A percentile compares a stretch with the other conserved stretches of the same genome.
These are phyloP conservation scores for Maccullochella peelii DNA, from an alignment of 2,113 vertebrate genomes.

Conservation along the genomic window DNA sequence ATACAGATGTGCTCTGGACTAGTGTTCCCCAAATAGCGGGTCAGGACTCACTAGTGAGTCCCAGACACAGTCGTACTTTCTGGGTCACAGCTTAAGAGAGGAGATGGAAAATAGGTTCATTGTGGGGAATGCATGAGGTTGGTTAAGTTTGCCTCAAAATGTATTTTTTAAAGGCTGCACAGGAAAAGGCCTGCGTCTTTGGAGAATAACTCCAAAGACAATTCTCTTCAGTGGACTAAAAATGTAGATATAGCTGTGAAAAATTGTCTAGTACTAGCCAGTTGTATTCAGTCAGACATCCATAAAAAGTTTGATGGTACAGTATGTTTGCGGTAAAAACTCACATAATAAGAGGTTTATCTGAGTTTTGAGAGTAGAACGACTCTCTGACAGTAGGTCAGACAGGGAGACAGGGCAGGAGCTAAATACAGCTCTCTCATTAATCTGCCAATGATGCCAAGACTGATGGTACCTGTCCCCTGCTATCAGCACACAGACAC, in stretches of 20 bases:
- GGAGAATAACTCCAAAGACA: conserved; percentile 6
- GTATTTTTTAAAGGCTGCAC: conserved; percentile 11
- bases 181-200: neutral
- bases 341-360: neutral
- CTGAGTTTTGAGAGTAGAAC: conserved; percentile 10
- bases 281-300: neutral
- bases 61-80: conserved; percentile 49
- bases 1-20: conserved; percentile 77
- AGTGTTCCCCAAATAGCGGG: conserved; percentile 69
- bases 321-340: neutral
- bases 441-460: conserved; percentile 70
- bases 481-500: conserved; percentile 60
- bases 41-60: conserved; percentile 49
- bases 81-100: conserved; percentile 71
- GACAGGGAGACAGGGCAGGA: conserved; percentile 50
- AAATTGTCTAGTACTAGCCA: neutral
- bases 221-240: conserved; percentile 4
- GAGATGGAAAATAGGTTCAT: conserved; percentile 50
- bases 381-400: conserved; percentile 59
- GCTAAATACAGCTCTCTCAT: conserved; percentile 73
- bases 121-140: neutral
- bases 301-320: conserved; percentile 14
- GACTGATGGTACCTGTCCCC: conserved; percentile 69
- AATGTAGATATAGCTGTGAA: neutral
- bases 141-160: conserved; percentile 20